A percentile compares a stretch with the other conserved stretches of the same genome.
phyloP scores from a whole-genome alignment of 2,113 vertebrate species.

The Illadopsis cleaveri region DNA sequence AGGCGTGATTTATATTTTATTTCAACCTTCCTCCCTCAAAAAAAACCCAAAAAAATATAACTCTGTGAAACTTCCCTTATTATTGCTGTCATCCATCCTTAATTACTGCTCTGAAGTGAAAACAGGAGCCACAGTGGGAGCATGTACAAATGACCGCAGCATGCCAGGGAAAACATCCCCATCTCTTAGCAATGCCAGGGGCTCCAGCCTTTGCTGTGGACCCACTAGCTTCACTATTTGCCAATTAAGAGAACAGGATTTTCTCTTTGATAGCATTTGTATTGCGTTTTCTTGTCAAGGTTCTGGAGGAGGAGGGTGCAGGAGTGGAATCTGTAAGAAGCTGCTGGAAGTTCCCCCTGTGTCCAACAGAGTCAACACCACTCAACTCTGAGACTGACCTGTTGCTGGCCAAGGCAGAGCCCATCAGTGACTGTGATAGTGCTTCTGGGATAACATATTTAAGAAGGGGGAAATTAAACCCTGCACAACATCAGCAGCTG shows the following conservation, averaged over 20 bases:
- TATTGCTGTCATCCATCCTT: neutral
- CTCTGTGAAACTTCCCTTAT: neutral
- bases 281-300: fast-evolving
- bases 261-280: neutral
- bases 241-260: neutral
- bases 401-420: neutral
- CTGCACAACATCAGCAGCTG: neutral
- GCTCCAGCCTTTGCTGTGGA: neutral
- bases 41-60: neutral
- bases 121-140: neutral
- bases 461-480: neutral
- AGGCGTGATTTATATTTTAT: neutral
- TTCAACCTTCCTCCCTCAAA: neutral
- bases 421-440: fast-evolving
- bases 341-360: neutral
- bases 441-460: neutral
- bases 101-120: neutral
- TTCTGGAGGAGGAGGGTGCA: fast-evolving
- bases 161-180: neutral
- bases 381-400: fast-evolving
- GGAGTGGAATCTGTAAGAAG: neutral
- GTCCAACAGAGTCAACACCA: neutral
- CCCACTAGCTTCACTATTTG: neutral
- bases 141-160: fast-evolving
- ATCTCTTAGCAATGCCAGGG: neutral